A percentile compares a stretch with the other conserved stretches of the same genome.
Conservation (phyloP, 1,140 invertebrate genomes). For the Brachionus sp. region DNA sequence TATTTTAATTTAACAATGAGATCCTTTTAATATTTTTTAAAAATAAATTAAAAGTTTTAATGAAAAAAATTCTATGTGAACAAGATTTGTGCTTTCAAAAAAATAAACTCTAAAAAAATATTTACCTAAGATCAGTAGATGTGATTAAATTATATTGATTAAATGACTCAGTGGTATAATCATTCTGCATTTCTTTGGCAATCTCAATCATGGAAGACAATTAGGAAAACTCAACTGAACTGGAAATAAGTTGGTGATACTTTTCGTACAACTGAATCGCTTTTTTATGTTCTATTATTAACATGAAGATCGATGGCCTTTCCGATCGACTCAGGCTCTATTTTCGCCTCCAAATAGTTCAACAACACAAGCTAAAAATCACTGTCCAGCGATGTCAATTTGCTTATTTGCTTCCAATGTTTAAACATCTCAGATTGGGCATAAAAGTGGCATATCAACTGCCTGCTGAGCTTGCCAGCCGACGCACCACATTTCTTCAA, state of each 20-base stretch:
- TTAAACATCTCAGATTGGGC: background rate
- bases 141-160: background rate
- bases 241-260: background rate
- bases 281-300: constrained; percentile 28
- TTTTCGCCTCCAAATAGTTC: constrained; percentile 21
- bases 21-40: no score
- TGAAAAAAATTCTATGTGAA: no score
- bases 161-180: background rate
- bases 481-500: background rate
- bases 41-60: no score
- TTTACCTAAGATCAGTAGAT: background rate
- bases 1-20: no score
- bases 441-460: background rate
- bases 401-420: background rate
- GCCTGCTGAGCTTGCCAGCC: background rate
- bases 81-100: background rate
- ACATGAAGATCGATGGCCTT: constrained; percentile 16
- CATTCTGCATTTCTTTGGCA: constrained; percentile 12
- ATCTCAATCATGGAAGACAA: constrained; percentile 13
- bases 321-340: background rate
- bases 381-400: background rate
- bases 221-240: background rate
- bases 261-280: constrained; percentile 4
- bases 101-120: background rate
- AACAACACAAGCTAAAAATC: background rate